phyloP scores from a whole-genome alignment of 2,797 vertebrate genomes.

The Pseudocheirus occidentalis region DNA sequence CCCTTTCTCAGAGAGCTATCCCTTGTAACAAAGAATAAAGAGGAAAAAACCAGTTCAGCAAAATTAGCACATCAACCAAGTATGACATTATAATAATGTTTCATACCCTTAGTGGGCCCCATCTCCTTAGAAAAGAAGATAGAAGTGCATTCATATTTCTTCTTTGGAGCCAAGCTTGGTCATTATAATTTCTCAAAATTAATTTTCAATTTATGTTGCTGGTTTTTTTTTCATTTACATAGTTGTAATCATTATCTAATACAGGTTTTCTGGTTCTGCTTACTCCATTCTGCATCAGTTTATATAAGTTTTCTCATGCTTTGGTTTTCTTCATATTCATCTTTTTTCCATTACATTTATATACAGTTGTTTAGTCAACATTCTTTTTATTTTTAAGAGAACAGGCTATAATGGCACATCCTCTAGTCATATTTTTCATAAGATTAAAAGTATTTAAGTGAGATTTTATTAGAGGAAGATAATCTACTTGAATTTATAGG shows the following conservation, averaged over 20 bases:
- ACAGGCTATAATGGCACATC: conserved; percentile 30
- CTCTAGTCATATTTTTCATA: conserved; percentile 26
- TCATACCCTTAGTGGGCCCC: neutral
- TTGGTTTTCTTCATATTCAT: neutral
- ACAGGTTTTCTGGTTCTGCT: neutral
- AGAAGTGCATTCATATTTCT: neutral
- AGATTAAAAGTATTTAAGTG: conserved; percentile 32
- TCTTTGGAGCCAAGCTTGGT: neutral
- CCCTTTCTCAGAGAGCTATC: neutral
- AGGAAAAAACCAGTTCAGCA: neutral
- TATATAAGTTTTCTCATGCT: neutral
- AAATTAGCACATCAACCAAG: neutral
- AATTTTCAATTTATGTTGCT: neutral
- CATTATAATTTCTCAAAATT: neutral
- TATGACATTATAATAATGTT: neutral
- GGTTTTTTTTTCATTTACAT: neutral
- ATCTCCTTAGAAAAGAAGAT: neutral
- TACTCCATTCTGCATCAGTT: neutral
- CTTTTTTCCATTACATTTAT: neutral
- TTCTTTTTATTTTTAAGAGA: conserved; percentile 37
- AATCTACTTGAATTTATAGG: neutral
- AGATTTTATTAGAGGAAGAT: neutral
- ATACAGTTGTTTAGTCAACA: neutral
- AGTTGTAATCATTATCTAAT: neutral
- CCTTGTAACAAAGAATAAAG: neutral